phyloP scores from a whole-genome alignment of 2,797 vertebrate genomes.

The Apodemus agrarius region DNA sequence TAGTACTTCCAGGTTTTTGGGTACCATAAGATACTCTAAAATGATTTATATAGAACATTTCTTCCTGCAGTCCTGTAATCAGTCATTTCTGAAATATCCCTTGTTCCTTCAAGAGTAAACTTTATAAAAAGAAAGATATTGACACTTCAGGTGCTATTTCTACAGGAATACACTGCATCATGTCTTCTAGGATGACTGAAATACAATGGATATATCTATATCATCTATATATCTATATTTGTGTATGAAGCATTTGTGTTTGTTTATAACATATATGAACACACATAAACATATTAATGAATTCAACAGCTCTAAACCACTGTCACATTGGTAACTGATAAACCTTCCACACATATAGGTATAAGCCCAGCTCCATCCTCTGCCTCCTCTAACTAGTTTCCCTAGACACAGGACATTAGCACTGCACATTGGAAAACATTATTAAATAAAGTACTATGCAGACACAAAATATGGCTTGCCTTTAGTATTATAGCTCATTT shows the following conservation, averaged over 20 bases:
- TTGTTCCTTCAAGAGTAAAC: not conserved
- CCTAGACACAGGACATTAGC: not conserved
- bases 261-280: not conserved
- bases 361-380: not conserved
- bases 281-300: not conserved
- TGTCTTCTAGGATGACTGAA: not conserved
- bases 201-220: not conserved
- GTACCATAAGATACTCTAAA: not conserved
- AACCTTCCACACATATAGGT: not conserved
- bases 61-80: not conserved
- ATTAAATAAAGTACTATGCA: not conserved
- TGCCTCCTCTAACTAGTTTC: not conserved
- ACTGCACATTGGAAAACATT: not conserved
- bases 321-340: not conserved
- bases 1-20: not conserved
- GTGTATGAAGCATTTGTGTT: not conserved
- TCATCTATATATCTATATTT: not conserved
- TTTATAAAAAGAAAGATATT: not conserved
- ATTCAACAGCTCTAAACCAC: not conserved
- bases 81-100: not conserved
- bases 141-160: not conserved
- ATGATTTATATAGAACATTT: not conserved
- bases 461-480: not conserved
- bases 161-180: not conserved
- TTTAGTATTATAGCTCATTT: not conserved